Evolutionary conservation across 2,888 invertebrate genomes (phyloP).

Genomic region (Andrena trimmerana): DNA sequence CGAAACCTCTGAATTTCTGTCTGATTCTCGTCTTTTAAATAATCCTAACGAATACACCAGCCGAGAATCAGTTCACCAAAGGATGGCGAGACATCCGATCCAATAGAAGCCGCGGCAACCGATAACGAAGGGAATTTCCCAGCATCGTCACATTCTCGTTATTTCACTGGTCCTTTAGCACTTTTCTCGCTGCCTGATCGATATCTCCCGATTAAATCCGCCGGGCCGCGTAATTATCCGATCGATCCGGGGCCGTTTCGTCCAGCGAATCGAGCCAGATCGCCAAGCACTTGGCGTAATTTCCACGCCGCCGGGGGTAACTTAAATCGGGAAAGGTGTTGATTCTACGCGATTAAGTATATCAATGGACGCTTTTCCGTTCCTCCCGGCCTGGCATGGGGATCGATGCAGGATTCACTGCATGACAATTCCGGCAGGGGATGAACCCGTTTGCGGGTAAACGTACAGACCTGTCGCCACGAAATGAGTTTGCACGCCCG

Average conservation of each 20-base stretch:
- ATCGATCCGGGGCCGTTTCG: constrained; percentile 61
- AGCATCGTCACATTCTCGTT: background rate
- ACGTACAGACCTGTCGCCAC: constrained; percentile 26
- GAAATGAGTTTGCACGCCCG: constrained; percentile 46
- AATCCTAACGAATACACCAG: too few species aligned
- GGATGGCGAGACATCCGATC: too few species aligned
- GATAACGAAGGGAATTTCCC: too few species aligned
- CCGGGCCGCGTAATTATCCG: constrained; percentile 72
- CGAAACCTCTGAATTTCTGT: too few species aligned
- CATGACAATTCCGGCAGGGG: constrained; percentile 8
- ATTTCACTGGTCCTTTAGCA: background rate
- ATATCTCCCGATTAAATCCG: constrained; percentile 64
- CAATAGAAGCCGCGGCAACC: too few species aligned
- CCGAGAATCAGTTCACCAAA: too few species aligned
- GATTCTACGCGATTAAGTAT: constrained; percentile 51
- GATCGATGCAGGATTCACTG: constrained; percentile 1
- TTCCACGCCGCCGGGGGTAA: constrained; percentile 34
- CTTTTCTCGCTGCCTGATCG: background rate
- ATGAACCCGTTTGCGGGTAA: constrained; percentile 38
- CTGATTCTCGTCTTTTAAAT: too few species aligned
- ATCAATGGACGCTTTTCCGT: constrained; percentile 24
- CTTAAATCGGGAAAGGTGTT: constrained; percentile 39
- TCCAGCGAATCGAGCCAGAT: constrained; percentile 21
- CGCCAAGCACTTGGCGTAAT: constrained; percentile 18
- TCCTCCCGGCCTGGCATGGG: constrained; percentile 2